phyloP scores from a whole-genome alignment of 2,888 invertebrate genomes.

The Heteromurus nitidus region DNA sequence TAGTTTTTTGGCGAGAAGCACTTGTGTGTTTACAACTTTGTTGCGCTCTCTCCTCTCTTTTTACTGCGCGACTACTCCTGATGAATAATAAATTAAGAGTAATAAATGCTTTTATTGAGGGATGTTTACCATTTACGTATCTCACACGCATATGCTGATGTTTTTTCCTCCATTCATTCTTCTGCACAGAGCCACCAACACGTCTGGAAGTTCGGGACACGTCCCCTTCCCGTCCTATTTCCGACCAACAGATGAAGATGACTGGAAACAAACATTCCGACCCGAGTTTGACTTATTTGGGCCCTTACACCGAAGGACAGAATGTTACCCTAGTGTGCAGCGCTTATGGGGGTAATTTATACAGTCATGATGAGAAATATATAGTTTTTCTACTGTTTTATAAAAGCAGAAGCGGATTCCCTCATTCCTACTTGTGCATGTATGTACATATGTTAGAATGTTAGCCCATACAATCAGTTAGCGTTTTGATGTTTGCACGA shows the following conservation, averaged over 20 bases:
- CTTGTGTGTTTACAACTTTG: not conserved
- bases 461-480: too few relatives aligned
- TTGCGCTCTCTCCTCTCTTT: not conserved
- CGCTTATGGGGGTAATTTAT: conserved; percentile 74
- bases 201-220: conserved; percentile 72
- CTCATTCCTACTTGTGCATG: too few relatives aligned
- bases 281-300: conserved; percentile 70
- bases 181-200: conserved; percentile 73
- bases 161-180: too few relatives aligned
- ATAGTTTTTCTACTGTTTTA: too few relatives aligned
- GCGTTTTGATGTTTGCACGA: too few relatives aligned
- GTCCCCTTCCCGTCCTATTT: conserved; percentile 71
- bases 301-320: conserved; percentile 75
- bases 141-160: conserved; percentile 6
- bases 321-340: conserved; percentile 74
- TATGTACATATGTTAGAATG: too few relatives aligned
- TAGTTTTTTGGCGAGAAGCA: not conserved
- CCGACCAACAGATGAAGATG: conserved; percentile 70
- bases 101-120: conserved; percentile 20
- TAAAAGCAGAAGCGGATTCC: too few relatives aligned
- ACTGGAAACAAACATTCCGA: conserved; percentile 67
- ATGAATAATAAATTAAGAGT: conserved; percentile 23
- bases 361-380: not conserved
- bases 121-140: conserved; percentile 7
- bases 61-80: not conserved